Percentiles rank a stretch among this genome's conserved stretches.
These are phyloP conservation scores for Brachyistius frenatus DNA, from an alignment of 2,113 vertebrate species.

Conservation along the genomic window DNA sequence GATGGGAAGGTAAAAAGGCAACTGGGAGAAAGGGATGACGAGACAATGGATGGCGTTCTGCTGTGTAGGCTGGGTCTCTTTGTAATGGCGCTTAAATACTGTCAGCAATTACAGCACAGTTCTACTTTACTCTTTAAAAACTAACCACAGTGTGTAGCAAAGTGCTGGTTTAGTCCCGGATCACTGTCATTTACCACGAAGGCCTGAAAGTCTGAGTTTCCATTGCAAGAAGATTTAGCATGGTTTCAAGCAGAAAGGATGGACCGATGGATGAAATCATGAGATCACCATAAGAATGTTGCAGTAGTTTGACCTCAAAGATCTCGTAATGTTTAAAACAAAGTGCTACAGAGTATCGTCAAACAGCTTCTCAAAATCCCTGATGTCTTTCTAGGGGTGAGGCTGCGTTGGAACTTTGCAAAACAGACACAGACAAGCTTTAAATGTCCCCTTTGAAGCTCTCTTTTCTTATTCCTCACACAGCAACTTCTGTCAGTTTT, in stretches of 20 bases:
- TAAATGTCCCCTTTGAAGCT: background rate
- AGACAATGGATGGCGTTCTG: conserved; percentile 60
- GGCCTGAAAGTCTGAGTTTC: background rate
- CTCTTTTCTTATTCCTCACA: background rate
- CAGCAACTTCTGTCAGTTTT: background rate
- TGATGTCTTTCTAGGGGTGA: background rate
- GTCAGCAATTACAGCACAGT: conserved; percentile 33
- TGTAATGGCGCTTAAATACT: conserved; percentile 53
- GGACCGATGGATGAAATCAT: conserved; percentile 3
- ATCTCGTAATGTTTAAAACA: background rate
- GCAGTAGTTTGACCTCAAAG: background rate
- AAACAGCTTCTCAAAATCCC: background rate
- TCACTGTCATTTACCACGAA: background rate
- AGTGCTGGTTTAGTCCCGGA: conserved; percentile 19
- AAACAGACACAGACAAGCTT: background rate
- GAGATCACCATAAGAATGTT: background rate
- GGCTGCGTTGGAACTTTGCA: background rate
- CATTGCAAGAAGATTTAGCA: background rate
- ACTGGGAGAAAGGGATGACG: conserved; percentile 36
- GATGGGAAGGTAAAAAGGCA: conserved; percentile 64
- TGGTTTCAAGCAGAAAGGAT: background rate
- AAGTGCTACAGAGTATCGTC: background rate
- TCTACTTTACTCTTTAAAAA: conserved; percentile 32
- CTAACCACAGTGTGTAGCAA: background rate
- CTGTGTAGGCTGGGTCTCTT: conserved; percentile 27